A percentile compares a stretch with the other conserved stretches of the same genome.
Conservation (phyloP, 2,888 invertebrate species). For the Xestia c-nigrum region DNA sequence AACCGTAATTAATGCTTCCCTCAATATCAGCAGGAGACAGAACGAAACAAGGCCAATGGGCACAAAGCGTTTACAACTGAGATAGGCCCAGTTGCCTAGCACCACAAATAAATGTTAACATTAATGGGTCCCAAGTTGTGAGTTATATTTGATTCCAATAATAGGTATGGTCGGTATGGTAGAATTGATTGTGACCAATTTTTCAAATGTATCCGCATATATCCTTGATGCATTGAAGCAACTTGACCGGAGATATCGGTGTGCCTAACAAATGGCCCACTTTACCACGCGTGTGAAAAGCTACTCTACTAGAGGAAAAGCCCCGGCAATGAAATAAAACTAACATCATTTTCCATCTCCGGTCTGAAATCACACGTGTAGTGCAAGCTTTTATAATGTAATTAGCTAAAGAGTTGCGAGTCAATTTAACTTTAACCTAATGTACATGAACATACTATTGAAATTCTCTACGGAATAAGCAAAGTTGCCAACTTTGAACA, state of each 20-base stretch:
- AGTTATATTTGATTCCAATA: too few species aligned
- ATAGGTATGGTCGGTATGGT: too few species aligned
- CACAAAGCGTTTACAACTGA: too few species aligned
- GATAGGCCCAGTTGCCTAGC: too few species aligned
- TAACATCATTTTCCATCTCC: neutral
- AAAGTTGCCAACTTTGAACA: constrained; percentile 19
- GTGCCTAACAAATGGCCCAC: neutral
- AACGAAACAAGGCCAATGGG: too few species aligned
- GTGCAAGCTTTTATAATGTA: constrained; percentile 8
- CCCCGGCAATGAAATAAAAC: neutral
- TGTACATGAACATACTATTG: constrained; percentile 6
- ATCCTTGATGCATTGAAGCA: neutral
- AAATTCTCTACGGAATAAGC: constrained; percentile 10
- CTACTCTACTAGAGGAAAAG: neutral
- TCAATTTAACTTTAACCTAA: neutral
- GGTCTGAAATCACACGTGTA: neutral
- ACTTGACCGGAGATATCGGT: neutral
- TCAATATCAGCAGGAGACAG: too few species aligned
- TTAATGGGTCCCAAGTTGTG: too few species aligned
- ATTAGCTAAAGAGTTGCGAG: constrained; percentile 10
- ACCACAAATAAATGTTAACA: too few species aligned
- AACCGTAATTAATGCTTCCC: too few species aligned
- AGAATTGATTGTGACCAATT: too few species aligned
- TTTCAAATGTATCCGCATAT: neutral
- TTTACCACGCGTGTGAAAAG: neutral